Evolutionary conservation across 2,113 vertebrate genomes (phyloP).

Genomic region (Thamnophis sirtalis): DNA sequence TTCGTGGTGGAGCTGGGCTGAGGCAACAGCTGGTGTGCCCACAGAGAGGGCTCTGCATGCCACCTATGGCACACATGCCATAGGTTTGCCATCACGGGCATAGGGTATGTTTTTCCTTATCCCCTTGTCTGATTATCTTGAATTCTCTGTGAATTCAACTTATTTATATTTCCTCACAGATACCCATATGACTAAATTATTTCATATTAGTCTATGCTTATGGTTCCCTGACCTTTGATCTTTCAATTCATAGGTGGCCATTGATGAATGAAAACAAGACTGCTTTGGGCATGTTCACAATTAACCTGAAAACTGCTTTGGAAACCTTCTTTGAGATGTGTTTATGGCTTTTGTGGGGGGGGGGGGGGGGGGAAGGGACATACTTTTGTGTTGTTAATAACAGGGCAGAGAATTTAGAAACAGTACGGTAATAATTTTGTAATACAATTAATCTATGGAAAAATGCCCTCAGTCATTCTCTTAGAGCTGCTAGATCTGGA

Average conservation of each 20-base stretch:
- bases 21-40: too few species aligned
- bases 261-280: conserved; percentile 60
- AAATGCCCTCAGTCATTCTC: conserved; percentile 15
- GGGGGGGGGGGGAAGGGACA: background rate
- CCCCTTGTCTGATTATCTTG: conserved; percentile 36
- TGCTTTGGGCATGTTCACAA: conserved; percentile 30
- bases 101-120: conserved; percentile 26
- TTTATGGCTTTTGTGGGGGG: background rate
- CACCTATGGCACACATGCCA: too few species aligned
- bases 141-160: conserved; percentile 33
- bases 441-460: background rate
- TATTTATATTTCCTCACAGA: conserved; percentile 31
- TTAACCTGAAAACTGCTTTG: background rate
- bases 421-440: background rate
- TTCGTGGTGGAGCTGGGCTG: too few species aligned
- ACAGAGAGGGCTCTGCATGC: too few species aligned
- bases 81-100: too few species aligned
- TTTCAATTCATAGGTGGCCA: conserved; percentile 53
- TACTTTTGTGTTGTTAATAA: background rate
- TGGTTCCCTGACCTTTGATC: conserved; percentile 61
- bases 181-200: conserved; percentile 25
- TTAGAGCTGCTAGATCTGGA: background rate
- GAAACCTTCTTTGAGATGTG: background rate
- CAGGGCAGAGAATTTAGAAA: background rate
- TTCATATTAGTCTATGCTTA: conserved; percentile 29